Conservation (phyloP, 2,113 vertebrate species). For the Variabilichromis moorii region DNA sequence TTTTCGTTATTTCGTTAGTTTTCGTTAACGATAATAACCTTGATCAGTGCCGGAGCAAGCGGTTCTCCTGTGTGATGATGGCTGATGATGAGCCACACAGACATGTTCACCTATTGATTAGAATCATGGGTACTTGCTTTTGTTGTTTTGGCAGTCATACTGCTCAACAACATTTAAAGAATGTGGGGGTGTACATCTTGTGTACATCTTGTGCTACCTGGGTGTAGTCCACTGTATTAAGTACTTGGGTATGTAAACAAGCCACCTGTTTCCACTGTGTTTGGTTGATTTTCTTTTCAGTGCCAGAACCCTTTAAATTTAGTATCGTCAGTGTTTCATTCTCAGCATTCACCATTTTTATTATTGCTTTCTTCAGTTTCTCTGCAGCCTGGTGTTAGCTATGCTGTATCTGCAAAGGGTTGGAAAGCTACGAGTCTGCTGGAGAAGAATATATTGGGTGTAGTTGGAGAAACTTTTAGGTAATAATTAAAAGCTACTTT, state of each 20-base stretch:
- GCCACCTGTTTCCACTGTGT: neutral
- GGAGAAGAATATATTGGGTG: neutral
- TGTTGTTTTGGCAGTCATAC: neutral
- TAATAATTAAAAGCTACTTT: neutral
- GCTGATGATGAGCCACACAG: neutral
- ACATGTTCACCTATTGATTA: neutral
- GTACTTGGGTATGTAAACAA: fast-evolving
- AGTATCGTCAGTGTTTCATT: neutral
- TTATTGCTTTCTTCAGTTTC: neutral
- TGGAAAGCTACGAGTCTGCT: neutral
- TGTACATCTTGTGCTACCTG: neutral
- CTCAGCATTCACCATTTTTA: neutral
- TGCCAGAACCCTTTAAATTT: fast-evolving
- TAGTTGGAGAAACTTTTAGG: neutral
- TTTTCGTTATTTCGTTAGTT: too few species aligned
- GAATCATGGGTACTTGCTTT: neutral
- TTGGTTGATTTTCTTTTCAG: neutral
- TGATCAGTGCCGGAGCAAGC: neutral
- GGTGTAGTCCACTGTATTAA: neutral
- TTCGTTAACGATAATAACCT: too few species aligned
- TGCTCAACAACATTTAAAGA: neutral
- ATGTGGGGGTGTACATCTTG: neutral
- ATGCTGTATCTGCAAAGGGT: neutral
- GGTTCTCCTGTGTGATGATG: neutral
- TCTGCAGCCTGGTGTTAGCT: neutral